These are phyloP conservation scores for Kuschelorhynchus macadamiae DNA, from an alignment of 2,888 invertebrate genomes.

Conservation along the genomic window DNA sequence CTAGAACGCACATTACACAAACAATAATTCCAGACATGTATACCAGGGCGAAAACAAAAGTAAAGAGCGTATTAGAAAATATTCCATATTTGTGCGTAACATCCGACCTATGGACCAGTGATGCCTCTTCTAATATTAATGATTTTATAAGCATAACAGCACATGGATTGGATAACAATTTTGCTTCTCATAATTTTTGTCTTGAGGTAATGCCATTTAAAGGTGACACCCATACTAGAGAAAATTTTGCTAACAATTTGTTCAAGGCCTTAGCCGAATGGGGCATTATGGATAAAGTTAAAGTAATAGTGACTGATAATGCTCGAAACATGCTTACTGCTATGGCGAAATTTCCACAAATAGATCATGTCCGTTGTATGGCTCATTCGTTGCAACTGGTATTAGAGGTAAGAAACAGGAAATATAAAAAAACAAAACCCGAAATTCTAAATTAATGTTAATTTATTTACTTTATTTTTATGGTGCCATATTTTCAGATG, in stretches of 20 bases:
- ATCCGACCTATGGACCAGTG: background rate
- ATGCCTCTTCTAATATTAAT: conserved; percentile 6
- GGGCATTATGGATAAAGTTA: too few relatives aligned
- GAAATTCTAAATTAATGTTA: too few relatives aligned
- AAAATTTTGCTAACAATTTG: background rate
- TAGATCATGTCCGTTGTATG: background rate
- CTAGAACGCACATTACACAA: conserved; percentile 4
- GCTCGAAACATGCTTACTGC: background rate
- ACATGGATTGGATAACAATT: background rate
- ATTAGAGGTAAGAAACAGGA: too few relatives aligned
- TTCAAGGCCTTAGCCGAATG: background rate
- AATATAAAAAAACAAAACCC: too few relatives aligned
- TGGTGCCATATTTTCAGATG: too few relatives aligned
- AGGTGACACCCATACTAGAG: background rate
- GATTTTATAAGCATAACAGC: conserved; percentile 16
- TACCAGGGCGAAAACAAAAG: background rate
- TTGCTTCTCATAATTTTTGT: background rate
- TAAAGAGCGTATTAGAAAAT: conserved; percentile 4
- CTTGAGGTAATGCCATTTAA: background rate
- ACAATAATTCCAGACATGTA: background rate
- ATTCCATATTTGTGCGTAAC: conserved; percentile 1
- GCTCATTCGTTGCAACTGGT: background rate
- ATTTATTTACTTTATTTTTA: too few relatives aligned
- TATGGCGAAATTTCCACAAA: background rate
- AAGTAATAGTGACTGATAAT: background rate